Conservation (phyloP, 2,888 invertebrate species). For the Pandemis heparana region DNA sequence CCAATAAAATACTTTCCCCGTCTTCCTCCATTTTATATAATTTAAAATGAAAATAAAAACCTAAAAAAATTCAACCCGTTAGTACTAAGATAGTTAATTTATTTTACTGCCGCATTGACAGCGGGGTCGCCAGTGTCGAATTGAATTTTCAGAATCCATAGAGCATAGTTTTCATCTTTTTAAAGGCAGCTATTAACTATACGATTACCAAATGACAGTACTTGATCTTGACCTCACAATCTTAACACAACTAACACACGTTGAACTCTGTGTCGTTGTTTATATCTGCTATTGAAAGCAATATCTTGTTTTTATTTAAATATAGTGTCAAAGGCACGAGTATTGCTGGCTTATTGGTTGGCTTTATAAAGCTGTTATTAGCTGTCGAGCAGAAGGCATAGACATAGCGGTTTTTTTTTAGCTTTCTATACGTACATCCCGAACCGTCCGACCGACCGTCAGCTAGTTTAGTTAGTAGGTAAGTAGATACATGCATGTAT, state of each 20-base stretch:
- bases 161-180: background rate
- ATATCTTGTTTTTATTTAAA: too few relatives aligned
- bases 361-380: background rate
- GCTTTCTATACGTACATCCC: slow-evolving; percentile 29
- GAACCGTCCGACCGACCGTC: slow-evolving; percentile 4
- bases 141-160: slow-evolving; percentile 28
- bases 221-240: background rate
- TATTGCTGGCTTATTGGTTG: background rate
- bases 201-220: background rate
- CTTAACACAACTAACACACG: too few relatives aligned
- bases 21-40: slow-evolving; percentile 87
- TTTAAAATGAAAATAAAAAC: slow-evolving; percentile 48
- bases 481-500: slow-evolving; percentile 27
- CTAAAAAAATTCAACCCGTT: slow-evolving; percentile 47
- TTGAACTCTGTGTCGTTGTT: too few relatives aligned
- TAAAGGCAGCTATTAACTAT: background rate
- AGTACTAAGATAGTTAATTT: slow-evolving; percentile 49
- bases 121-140: slow-evolving; percentile 43
- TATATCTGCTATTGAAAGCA: too few relatives aligned
- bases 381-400: slow-evolving; percentile 44
- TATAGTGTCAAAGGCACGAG: background rate
- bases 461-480: slow-evolving; percentile 8
- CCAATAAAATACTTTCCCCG: slow-evolving; percentile 88
- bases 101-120: slow-evolving; percentile 59
- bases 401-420: slow-evolving; percentile 43